A percentile compares a stretch with the other conserved stretches of the same genome.
Conservation (phyloP, 2,888 invertebrate genomes). For the Dicyrtomina minuta region DNA sequence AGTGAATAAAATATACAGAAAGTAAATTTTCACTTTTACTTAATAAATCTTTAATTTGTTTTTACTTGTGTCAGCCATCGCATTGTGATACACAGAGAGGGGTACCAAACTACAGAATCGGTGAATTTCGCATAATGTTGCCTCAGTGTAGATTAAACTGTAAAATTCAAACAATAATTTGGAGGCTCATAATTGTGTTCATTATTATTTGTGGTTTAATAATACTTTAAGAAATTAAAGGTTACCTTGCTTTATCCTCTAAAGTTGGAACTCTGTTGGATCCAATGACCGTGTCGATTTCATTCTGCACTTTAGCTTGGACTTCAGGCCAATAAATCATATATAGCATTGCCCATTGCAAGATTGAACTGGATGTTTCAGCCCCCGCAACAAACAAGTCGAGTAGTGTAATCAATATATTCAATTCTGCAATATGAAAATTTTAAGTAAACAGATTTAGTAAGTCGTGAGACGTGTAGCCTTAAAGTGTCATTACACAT, state of each 20-base stretch:
- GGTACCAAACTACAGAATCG: slow-evolving; percentile 53
- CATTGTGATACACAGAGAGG: slow-evolving; percentile 51
- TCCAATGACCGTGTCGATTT: slow-evolving; percentile 49
- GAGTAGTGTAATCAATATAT: slow-evolving; percentile 46
- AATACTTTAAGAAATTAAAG: no score
- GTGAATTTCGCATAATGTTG: slow-evolving; percentile 54
- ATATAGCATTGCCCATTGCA: slow-evolving; percentile 53
- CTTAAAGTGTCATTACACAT: no score
- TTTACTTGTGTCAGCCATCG: slow-evolving; percentile 45
- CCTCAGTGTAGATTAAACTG: slow-evolving; percentile 54
- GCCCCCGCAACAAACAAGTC: slow-evolving; percentile 54
- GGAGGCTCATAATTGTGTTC: no score
- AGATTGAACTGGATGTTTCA: slow-evolving; percentile 48
- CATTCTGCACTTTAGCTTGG: slow-evolving; percentile 51
- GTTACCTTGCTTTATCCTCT: slow-evolving; percentile 51
- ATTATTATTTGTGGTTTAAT: neutral
- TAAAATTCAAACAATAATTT: neutral
- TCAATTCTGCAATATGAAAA: slow-evolving; percentile 42
- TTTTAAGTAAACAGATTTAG: neutral
- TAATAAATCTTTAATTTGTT: slow-evolving; percentile 7
- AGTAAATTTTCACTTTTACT: no score
- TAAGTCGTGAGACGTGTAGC: neutral
- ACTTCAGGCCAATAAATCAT: slow-evolving; percentile 53
- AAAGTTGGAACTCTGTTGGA: slow-evolving; percentile 51
- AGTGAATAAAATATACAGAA: neutral